A percentile compares a stretch with the other conserved stretches of the same genome.
Evolutionary conservation across 2,888 invertebrate species (phyloP).

Genomic region (Melanargia galathea): DNA sequence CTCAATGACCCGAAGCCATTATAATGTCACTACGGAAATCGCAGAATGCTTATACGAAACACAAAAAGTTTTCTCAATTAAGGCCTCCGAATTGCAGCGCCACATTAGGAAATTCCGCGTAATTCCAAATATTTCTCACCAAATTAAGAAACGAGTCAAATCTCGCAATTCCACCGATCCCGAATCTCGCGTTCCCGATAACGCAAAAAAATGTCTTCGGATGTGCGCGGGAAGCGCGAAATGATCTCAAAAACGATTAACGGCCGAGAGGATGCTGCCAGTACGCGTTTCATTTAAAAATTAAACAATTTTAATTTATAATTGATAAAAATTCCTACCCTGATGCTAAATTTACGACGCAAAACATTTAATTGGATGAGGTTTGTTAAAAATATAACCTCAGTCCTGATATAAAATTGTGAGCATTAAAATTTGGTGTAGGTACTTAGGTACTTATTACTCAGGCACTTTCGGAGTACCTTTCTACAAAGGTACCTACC

Average conservation of each 20-base stretch:
- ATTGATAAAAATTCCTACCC: slow-evolving; percentile 11
- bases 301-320: slow-evolving; percentile 24
- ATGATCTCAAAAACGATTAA: slow-evolving; percentile 31
- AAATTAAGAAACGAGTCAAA: slow-evolving; percentile 32
- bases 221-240: slow-evolving; percentile 32
- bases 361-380: slow-evolving; percentile 20
- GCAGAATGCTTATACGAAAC: slow-evolving; percentile 24
- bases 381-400: slow-evolving; percentile 4
- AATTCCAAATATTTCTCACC: slow-evolving; percentile 39
- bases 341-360: slow-evolving; percentile 19
- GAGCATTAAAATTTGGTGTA: background rate
- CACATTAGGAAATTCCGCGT: slow-evolving; percentile 37
- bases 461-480: no score
- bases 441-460: no score
- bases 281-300: slow-evolving; percentile 20
- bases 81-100: slow-evolving; percentile 31
- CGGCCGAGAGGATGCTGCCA: background rate
- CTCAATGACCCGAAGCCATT: slow-evolving; percentile 30
- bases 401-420: background rate
- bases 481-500: no score
- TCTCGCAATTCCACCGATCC: slow-evolving; percentile 29
- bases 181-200: slow-evolving; percentile 26
- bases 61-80: slow-evolving; percentile 36
- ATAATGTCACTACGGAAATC: slow-evolving; percentile 25
- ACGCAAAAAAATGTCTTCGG: slow-evolving; percentile 27